Evolutionary conservation across 1,140 invertebrate genomes (phyloP).

Genomic region (Drosophila parvula): DNA sequence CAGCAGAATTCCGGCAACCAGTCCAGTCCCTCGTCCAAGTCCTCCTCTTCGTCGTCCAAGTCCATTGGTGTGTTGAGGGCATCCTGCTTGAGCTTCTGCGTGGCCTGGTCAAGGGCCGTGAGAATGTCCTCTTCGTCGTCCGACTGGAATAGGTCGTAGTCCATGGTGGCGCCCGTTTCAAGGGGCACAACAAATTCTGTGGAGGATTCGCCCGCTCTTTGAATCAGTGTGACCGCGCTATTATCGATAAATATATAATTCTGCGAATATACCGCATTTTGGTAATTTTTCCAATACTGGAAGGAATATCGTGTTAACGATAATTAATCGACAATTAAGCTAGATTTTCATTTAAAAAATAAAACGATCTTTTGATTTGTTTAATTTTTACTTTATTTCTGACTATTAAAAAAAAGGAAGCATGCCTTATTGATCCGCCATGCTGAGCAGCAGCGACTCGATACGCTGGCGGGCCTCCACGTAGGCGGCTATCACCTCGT

Average conservation of each 20-base stretch:
- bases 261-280: background rate
- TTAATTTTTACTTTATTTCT: background rate
- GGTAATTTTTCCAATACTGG: too few species aligned
- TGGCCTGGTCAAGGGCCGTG: conserved; percentile 57
- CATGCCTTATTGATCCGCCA: background rate
- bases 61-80: background rate
- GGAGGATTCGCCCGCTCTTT: conserved; percentile 15
- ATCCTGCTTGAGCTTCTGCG: conserved; percentile 42
- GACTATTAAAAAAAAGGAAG: background rate
- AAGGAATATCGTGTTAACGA: background rate
- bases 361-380: background rate
- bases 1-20: conserved; percentile 72
- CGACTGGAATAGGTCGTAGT: conserved; percentile 80
- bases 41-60: conserved; percentile 11
- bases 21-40: conserved; percentile 22
- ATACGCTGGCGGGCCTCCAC: conserved; percentile 58
- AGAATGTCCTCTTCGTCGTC: conserved; percentile 80
- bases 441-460: conserved; percentile 33
- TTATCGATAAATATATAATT: background rate
- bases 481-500: conserved; percentile 63
- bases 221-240: background rate
- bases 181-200: background rate
- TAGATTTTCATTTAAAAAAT: background rate
- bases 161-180: conserved; percentile 47
- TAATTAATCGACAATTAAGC: background rate